Evolutionary conservation across 1,140 invertebrate species (phyloP).

Genomic region (Drosophila parabipectinata): DNA sequence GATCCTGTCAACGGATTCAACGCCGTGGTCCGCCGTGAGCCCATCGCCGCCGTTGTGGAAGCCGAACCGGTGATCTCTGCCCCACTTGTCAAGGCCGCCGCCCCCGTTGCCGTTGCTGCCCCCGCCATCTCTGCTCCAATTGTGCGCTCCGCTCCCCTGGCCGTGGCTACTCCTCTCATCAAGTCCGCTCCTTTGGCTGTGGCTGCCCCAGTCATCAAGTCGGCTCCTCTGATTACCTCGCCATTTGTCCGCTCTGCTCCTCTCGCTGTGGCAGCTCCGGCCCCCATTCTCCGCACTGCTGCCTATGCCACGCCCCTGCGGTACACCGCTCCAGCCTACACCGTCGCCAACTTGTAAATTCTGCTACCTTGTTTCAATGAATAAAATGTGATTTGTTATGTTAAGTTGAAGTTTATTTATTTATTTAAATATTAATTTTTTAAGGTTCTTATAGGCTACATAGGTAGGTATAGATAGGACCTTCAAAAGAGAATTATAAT

Average conservation of each 20-base stretch:
- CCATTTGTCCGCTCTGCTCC: constrained; percentile 65
- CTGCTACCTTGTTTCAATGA: constrained; percentile 31
- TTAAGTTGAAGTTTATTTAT: constrained; percentile 9
- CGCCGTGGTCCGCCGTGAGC: constrained; percentile 82
- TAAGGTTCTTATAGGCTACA: too few relatives aligned
- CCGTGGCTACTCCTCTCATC: constrained; percentile 37
- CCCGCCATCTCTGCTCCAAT: constrained; percentile 52
- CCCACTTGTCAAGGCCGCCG: constrained; percentile 53
- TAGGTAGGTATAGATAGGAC: too few relatives aligned
- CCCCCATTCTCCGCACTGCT: constrained; percentile 31
- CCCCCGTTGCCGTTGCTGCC: constrained; percentile 64
- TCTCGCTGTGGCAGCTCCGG: constrained; percentile 51
- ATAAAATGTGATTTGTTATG: constrained; percentile 69
- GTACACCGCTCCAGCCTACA: constrained; percentile 62
- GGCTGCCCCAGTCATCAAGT: constrained; percentile 54
- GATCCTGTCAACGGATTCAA: constrained; percentile 81
- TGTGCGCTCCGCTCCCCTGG: constrained; percentile 71
- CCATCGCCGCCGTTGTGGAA: constrained; percentile 61
- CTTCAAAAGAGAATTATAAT: too few relatives aligned
- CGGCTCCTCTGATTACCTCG: constrained; percentile 65
- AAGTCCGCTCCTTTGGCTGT: constrained; percentile 55
- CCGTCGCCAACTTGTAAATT: constrained; percentile 63
- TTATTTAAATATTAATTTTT: background rate
- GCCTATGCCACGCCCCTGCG: constrained; percentile 56
- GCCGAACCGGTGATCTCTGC: constrained; percentile 62